Evolutionary conservation across 1,140 invertebrate species (phyloP), one percentile per base, ranked within the genome.

Genomic region (Stenopsyche tienmushanensis): DNA sequence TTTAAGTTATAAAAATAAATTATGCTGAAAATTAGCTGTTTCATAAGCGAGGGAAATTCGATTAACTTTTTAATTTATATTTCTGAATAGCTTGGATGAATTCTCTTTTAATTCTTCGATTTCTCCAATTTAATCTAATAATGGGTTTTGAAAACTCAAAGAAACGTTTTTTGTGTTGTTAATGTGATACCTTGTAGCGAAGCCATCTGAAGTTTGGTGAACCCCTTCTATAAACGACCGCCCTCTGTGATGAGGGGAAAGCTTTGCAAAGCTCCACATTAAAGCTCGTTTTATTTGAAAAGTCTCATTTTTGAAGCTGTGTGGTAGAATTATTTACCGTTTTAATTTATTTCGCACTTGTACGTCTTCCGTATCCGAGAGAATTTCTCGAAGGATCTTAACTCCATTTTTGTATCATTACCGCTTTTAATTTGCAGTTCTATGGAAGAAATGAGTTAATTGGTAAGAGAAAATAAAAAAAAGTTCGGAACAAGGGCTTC

Each of bases 291-390:
- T 45, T 45, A 47, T 65, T 20, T 58, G 8, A 41, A 39, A 44
- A 41, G 29, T 41, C 54, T n/a, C 20, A 9, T 60, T 60, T 41
- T 42, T 42, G n/a, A 17, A 42, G 9, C 55, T 58, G 3, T 1
- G 39, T 13, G n/a, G n/a, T 3, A 17, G 21, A 20, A 10, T 8
- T 53, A 53, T 53, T 26, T 53, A n/a, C 53, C 34, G 34, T 64
- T 69, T 57, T 69, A 69, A 69, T 69, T 69, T 69, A 52, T 65
- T 65, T 65, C 50, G 63, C 67, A 69, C 58, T 69, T 62, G 23
- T 44, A 5, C 10, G 62, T 23, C 59, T 65, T 69, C 67, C 44
- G 50, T 41, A 60, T 10, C 55, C 58, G 59, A 49, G 58, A 57
- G 67, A 65, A 69, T 66, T 64, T 65, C 64, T 63, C 66, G 63